Evolutionary conservation across 1,140 invertebrate species (phyloP).

Genomic region (Heliconius himera): DNA sequence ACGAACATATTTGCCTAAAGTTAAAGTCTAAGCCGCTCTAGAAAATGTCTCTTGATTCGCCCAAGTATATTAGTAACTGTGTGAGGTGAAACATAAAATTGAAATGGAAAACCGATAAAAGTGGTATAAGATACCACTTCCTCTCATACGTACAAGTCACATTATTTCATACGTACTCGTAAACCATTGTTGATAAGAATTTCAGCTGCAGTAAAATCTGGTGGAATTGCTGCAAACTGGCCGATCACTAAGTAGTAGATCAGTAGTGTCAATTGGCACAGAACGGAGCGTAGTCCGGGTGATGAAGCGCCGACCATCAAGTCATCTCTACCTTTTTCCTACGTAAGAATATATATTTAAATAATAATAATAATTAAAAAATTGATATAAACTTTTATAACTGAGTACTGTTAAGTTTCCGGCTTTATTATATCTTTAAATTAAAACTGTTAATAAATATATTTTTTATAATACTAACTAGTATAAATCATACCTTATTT

Average conservation of each 20-base stretch:
- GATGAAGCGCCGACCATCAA: constrained; percentile 87
- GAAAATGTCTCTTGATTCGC: no score
- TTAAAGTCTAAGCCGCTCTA: no score
- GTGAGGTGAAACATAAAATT: no score
- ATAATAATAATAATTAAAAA: no score
- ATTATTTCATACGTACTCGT: constrained; percentile 70
- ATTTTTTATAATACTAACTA: constrained; percentile 15
- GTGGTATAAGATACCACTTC: no score
- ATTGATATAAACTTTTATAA: background rate
- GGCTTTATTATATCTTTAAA: background rate
- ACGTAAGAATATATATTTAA: background rate
- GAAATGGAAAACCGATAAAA: no score
- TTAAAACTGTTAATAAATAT: background rate
- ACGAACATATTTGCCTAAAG: no score
- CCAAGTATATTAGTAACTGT: background rate
- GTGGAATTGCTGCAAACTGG: constrained; percentile 90
- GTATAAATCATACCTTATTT: constrained; percentile 87
- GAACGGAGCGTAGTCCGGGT: constrained; percentile 89
- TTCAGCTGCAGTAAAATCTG: constrained; percentile 89
- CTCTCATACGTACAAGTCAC: no score
- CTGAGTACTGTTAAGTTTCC: background rate
- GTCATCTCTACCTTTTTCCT: constrained; percentile 89
- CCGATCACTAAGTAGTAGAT: constrained; percentile 93
- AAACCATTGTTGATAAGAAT: constrained; percentile 88
- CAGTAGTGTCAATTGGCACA: constrained; percentile 92